A percentile compares a stretch with the other conserved stretches of the same genome.
phyloP scores from a whole-genome alignment of 2,113 vertebrate species.

The Gobiocypris rarus region DNA sequence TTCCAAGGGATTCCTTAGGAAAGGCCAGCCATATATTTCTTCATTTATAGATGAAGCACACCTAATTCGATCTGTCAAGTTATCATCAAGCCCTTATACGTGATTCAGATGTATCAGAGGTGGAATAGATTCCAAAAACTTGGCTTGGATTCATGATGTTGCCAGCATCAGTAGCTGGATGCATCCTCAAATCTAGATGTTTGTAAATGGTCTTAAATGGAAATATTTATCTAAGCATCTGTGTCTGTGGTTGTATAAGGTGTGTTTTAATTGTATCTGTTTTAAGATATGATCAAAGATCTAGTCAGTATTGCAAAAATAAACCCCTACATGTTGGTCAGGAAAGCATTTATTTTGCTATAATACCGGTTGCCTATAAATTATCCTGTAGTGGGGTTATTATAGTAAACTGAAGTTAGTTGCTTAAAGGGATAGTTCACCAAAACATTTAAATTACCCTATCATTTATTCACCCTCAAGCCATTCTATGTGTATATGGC shows the following conservation, averaged over 20 bases:
- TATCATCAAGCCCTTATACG: conserved; percentile 14
- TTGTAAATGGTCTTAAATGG: background rate
- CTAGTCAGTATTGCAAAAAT: background rate
- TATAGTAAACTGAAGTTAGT: too few relatives aligned
- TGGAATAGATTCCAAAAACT: background rate
- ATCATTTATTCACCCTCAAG: too few relatives aligned
- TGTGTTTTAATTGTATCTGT: background rate
- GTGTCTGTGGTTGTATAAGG: background rate
- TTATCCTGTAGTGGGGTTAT: background rate
- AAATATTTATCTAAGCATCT: background rate
- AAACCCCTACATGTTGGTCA: background rate
- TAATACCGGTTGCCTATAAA: background rate
- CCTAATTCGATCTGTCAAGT: conserved; percentile 44
- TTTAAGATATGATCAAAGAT: background rate
- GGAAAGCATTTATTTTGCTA: background rate
- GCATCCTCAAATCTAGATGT: background rate
- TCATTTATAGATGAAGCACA: conserved; percentile 19
- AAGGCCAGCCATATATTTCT: conserved; percentile 31
- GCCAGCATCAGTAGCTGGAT: background rate
- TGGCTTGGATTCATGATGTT: background rate
- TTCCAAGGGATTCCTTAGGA: conserved; percentile 40
- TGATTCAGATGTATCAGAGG: conserved; percentile 19
- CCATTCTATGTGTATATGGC: too few relatives aligned
- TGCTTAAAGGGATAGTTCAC: too few relatives aligned
- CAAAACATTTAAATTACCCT: too few relatives aligned